phyloP scores from a whole-genome alignment of 2,113 vertebrate genomes.

The Oryzias celebensis region DNA sequence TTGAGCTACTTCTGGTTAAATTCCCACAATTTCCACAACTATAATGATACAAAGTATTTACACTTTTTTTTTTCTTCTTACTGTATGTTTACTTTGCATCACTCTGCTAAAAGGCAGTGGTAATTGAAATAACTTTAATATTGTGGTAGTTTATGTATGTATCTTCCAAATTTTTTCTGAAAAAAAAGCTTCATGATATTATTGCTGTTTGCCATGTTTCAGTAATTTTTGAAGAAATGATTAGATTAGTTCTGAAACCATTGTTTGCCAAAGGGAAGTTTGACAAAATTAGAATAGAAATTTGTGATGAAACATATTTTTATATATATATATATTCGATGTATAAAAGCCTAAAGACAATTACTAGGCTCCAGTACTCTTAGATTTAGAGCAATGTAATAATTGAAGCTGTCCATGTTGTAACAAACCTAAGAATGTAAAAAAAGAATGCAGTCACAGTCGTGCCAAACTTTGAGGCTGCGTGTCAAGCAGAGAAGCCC shows the following conservation, averaged over 20 bases:
- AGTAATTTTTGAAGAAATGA: too few species aligned
- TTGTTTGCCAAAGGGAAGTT: too few species aligned
- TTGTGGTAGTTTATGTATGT: too few species aligned
- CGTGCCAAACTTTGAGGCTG: not conserved
- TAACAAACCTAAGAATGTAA: slow-evolving; percentile 42
- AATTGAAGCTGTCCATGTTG: slow-evolving; percentile 40
- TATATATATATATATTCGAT: slow-evolving; percentile 3
- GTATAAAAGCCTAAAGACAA: slow-evolving; percentile 6
- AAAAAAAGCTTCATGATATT: too few species aligned
- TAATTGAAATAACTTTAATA: not conserved
- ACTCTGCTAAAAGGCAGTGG: not conserved
- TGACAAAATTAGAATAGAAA: too few species aligned
- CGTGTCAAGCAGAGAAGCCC: too few species aligned
- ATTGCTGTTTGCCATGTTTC: too few species aligned
- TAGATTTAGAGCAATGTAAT: slow-evolving; percentile 65
- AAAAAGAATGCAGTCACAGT: slow-evolving; percentile 18
- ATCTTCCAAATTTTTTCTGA: too few species aligned
- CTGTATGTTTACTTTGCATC: slow-evolving; percentile 19
- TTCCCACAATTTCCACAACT: not conserved
- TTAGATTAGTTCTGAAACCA: too few species aligned
- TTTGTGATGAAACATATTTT: not conserved
- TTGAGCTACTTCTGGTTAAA: too few species aligned
- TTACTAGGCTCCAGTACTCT: slow-evolving; percentile 44
- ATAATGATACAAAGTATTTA: not conserved
- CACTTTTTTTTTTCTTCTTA: not conserved